phyloP scores from a whole-genome alignment of 2,113 vertebrate genomes.

The Saguinus midas region DNA sequence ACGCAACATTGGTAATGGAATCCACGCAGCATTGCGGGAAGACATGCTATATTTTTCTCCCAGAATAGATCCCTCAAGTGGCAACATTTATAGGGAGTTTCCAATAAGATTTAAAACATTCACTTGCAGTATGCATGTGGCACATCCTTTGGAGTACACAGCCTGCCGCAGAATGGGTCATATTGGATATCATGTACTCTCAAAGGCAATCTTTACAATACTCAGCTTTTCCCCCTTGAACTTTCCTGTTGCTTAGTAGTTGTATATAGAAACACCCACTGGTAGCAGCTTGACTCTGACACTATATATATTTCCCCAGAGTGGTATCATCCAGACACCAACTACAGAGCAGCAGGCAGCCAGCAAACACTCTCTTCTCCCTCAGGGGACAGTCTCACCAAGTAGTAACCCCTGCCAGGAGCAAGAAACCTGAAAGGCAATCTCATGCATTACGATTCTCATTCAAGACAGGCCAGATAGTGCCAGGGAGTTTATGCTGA shows the following conservation, averaged over 20 bases:
- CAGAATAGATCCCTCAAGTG: constrained; percentile 84
- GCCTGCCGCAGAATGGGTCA: constrained; percentile 63
- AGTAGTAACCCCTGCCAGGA: constrained; percentile 74
- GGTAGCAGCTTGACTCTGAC: constrained; percentile 83
- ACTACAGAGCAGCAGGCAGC: constrained; percentile 68
- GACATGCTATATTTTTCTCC: constrained; percentile 80
- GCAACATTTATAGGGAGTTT: constrained; percentile 80
- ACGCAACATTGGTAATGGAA: constrained; percentile 80
- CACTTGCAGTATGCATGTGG: constrained; percentile 69
- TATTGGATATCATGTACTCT: constrained; percentile 65
- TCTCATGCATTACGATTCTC: constrained; percentile 64
- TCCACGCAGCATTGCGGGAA: constrained; percentile 75
- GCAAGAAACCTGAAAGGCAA: constrained; percentile 76
- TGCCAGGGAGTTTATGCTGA: constrained; percentile 66
- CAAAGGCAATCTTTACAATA: constrained; percentile 73
- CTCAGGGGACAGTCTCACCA: constrained; percentile 74
- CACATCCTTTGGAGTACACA: constrained; percentile 49
- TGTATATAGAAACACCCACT: constrained; percentile 75
- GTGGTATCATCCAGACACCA: constrained; percentile 73
- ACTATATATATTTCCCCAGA: constrained; percentile 76
- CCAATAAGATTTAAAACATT: constrained; percentile 79
- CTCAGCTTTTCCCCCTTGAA: constrained; percentile 70
- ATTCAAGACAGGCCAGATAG: constrained; percentile 60
- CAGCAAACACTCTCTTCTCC: constrained; percentile 57
- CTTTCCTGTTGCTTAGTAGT: constrained; percentile 68